These are phyloP conservation scores for Phodopus roborovskii DNA, from an alignment of 2,113 vertebrate species.

Conservation along the genomic window DNA sequence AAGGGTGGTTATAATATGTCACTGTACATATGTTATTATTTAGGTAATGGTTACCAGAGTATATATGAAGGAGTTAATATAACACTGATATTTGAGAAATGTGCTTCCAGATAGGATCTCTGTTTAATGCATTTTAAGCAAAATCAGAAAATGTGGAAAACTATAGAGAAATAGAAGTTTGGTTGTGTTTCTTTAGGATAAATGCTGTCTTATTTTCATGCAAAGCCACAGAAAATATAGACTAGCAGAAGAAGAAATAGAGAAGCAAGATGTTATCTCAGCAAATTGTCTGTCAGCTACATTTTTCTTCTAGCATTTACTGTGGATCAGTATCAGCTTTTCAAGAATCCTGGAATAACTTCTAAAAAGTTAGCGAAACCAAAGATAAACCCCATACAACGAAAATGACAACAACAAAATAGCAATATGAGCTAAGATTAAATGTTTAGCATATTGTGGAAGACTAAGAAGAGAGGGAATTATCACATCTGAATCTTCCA, in stretches of 20 bases:
- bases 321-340: constrained; percentile 62
- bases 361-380: constrained; percentile 28
- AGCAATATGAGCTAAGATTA: neutral
- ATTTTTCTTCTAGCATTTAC: constrained; percentile 30
- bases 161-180: constrained; percentile 29
- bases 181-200: neutral
- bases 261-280: constrained; percentile 53
- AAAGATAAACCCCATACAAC: constrained; percentile 13
- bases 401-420: neutral
- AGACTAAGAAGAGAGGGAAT: neutral
- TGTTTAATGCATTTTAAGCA: neutral
- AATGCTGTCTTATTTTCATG: neutral
- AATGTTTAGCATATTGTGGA: neutral
- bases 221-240: neutral
- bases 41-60: neutral
- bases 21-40: neutral
- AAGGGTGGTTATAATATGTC: neutral
- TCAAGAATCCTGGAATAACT: constrained; percentile 23
- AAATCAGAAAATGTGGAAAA: constrained; percentile 1
- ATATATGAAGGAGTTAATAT: neutral
- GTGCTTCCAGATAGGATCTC: neutral
- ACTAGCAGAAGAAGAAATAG: neutral
- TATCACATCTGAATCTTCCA: neutral
- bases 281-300: constrained; percentile 30
- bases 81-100: neutral